Conservation (phyloP, 2,888 invertebrate species). For the Melipona bicolor region DNA sequence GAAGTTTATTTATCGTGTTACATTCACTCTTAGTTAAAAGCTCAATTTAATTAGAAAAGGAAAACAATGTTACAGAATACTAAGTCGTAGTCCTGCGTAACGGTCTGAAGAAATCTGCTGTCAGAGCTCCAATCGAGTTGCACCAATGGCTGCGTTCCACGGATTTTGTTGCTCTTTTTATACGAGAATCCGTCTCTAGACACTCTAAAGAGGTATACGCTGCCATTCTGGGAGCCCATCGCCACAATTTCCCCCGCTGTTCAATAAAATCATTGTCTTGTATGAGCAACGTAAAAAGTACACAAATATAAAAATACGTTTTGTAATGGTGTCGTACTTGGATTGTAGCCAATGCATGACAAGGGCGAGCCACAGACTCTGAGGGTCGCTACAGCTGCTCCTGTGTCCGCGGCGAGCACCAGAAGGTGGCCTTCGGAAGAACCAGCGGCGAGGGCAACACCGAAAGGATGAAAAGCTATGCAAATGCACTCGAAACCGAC, state of each 20-base stretch:
- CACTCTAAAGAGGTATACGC: conserved; percentile 92
- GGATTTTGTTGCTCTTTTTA: conserved; percentile 94
- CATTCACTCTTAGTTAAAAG: background rate
- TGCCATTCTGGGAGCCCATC: conserved; percentile 96
- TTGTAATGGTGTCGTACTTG: conserved; percentile 86
- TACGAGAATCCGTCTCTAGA: conserved; percentile 95
- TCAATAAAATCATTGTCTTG: conserved; percentile 66
- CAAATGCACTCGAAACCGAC: conserved; percentile 95
- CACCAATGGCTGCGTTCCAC: conserved; percentile 93
- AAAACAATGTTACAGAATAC: conserved; percentile 88
- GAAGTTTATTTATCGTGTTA: conserved; percentile 71
- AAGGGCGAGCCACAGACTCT: conserved; percentile 95
- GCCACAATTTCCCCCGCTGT: conserved; percentile 94
- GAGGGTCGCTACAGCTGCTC: conserved; percentile 93
- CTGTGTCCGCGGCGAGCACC: conserved; percentile 94
- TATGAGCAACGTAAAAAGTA: conserved; percentile 3
- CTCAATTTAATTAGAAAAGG: background rate
- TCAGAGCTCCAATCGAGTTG: conserved; percentile 97
- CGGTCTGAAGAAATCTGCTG: conserved; percentile 94
- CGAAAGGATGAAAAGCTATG: conserved; percentile 94
- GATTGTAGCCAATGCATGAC: conserved; percentile 94
- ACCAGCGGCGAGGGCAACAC: conserved; percentile 94
- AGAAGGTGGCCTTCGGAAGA: conserved; percentile 95
- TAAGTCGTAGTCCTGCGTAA: conserved; percentile 95
- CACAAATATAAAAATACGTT: background rate